Percentiles rank a stretch among this genome's conserved stretches.
Conservation (phyloP, 2,888 invertebrate genomes). For the Cotesia congregata region DNA sequence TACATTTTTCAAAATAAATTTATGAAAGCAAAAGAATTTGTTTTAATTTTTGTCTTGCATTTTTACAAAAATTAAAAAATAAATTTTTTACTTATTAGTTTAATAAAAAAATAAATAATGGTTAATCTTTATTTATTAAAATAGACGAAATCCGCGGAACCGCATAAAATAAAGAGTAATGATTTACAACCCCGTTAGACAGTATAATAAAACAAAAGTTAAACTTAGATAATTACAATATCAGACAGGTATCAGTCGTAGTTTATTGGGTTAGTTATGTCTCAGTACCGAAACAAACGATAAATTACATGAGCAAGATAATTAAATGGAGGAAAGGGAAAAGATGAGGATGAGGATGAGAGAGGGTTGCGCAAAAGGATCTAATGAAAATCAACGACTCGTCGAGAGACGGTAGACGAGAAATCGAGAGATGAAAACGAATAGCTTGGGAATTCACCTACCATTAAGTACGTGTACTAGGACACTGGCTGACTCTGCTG, state of each 20-base stretch:
- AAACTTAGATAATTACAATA: slow-evolving; percentile 11
- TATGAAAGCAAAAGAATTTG: no score
- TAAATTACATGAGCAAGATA: background rate
- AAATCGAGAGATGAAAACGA: slow-evolving; percentile 37
- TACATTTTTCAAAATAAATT: no score
- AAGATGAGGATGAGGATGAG: background rate
- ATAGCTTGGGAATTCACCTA: slow-evolving; percentile 64
- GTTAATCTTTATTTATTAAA: no score
- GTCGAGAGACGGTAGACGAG: background rate
- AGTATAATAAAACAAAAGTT: background rate
- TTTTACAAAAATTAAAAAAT: no score
- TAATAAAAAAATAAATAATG: no score
- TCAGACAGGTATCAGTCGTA: background rate
- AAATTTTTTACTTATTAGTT: no score
- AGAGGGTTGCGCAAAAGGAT: background rate
- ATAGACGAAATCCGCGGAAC: no score
- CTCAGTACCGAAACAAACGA: background rate
- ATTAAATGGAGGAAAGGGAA: background rate
- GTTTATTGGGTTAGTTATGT: background rate
- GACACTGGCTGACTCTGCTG: slow-evolving; percentile 83
- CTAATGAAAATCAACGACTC: slow-evolving; percentile 28
- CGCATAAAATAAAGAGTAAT: background rate
- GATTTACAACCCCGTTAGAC: background rate
- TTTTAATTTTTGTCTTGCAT: no score
- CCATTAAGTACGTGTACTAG: slow-evolving; percentile 88